Conservation (phyloP, 2,113 vertebrate genomes). For the Menura novaehollandiae region DNA sequence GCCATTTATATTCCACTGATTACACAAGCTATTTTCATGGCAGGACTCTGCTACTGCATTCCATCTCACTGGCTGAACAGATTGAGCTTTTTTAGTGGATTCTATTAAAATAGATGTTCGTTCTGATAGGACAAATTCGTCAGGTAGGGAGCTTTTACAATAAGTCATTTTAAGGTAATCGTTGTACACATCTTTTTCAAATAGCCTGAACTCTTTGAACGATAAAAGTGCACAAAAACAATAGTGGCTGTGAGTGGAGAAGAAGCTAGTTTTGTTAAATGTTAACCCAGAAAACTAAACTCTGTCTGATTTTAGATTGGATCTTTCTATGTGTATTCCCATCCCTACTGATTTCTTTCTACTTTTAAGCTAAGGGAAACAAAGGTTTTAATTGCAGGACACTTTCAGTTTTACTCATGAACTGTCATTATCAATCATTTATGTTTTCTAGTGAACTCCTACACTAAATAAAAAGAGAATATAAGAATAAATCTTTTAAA, state of each 20-base stretch:
- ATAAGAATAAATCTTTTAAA: conserved; percentile 68
- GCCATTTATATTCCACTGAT: conserved; percentile 72
- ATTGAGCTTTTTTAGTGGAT: conserved; percentile 37
- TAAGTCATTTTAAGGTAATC: conserved; percentile 30
- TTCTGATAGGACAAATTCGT: conserved; percentile 27
- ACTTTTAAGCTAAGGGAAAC: conserved; percentile 37
- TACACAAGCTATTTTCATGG: conserved; percentile 75
- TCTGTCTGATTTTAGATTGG: conserved; percentile 33
- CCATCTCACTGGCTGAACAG: conserved; percentile 25
- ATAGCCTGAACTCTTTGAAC: conserved; percentile 4
- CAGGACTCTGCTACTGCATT: conserved; percentile 45
- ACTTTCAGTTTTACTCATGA: conserved; percentile 38
- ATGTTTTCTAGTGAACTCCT: conserved; percentile 22
- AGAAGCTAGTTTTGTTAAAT: conserved; percentile 29
- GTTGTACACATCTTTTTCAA: conserved; percentile 38
- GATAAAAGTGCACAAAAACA: conserved; percentile 37
- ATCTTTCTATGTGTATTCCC: not conserved
- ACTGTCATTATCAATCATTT: conserved; percentile 60
- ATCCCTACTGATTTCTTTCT: not conserved
- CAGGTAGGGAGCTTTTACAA: conserved; percentile 26
- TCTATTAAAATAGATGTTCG: conserved; percentile 34
- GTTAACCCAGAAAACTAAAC: conserved; percentile 24
- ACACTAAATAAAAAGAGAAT: conserved; percentile 66
- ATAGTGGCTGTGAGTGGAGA: not conserved
- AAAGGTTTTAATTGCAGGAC: conserved; percentile 48